A percentile compares a stretch with the other conserved stretches of the same genome.
phyloP scores from a whole-genome alignment of 2,797 vertebrate species.

The Thripadectes ignobilis region DNA sequence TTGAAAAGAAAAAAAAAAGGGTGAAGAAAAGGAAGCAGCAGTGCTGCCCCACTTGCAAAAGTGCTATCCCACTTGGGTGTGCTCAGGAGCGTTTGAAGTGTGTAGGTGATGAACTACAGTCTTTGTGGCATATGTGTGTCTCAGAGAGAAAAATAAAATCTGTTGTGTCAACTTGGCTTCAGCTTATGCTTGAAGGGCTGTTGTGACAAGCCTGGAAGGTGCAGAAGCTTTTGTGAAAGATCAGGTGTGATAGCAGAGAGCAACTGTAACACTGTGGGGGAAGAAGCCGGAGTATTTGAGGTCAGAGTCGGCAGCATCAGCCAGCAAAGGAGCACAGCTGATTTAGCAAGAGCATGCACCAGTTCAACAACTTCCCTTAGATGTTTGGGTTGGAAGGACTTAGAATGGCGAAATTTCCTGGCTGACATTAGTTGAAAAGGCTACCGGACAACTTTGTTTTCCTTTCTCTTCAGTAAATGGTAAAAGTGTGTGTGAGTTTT shows the following conservation, averaged over 20 bases:
- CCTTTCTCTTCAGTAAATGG: not conserved
- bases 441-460: conserved; percentile 1
- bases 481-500: not conserved
- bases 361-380: not conserved
- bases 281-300: not conserved
- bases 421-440: not conserved
- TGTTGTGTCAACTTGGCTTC: not conserved
- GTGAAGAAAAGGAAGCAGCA: not conserved
- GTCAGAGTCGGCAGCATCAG: not conserved
- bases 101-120: not conserved
- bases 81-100: not conserved
- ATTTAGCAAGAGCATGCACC: not conserved
- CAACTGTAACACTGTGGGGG: rapidly evolving
- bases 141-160: not conserved
- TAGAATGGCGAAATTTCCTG: not conserved
- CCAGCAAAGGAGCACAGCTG: not conserved
- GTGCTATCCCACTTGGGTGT: not conserved
- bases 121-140: not conserved
- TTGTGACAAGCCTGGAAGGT: not conserved
- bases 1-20: not conserved
- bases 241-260: not conserved
- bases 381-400: not conserved
- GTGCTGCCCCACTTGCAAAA: not conserved
- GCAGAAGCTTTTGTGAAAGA: not conserved
- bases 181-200: not conserved